Percentiles rank a stretch among this genome's conserved stretches.
These are phyloP conservation scores for Strix uralensis DNA, from an alignment of 2,113 vertebrate species.

Conservation along the genomic window DNA sequence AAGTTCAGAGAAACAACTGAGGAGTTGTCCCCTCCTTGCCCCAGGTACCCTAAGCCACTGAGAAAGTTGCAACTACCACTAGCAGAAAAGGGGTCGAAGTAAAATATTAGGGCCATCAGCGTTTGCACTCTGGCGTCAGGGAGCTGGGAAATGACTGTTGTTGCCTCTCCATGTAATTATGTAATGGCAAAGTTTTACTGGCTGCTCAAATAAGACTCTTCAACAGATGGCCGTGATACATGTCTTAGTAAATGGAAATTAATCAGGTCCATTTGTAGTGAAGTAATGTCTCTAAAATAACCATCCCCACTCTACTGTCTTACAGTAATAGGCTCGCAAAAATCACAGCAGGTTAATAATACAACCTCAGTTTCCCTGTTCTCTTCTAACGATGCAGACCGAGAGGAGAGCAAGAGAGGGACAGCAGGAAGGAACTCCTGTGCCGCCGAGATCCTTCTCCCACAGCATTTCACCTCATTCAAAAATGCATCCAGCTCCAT, in stretches of 20 bases:
- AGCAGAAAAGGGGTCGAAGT: background rate
- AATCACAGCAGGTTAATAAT: background rate
- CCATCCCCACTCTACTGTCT: background rate
- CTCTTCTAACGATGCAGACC: background rate
- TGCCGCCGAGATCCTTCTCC: rapidly evolving
- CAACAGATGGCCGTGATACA: constrained; percentile 43
- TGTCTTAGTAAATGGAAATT: constrained; percentile 46
- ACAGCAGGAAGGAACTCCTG: background rate
- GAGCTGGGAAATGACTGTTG: constrained; percentile 28
- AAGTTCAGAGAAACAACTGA: background rate
- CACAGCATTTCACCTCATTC: background rate
- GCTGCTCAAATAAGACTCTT: constrained; percentile 42
- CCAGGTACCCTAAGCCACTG: background rate
- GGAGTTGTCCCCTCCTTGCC: background rate
- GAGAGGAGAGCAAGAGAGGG: background rate
- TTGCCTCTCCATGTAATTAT: background rate
- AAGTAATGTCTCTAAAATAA: constrained; percentile 73
- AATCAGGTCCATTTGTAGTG: constrained; percentile 40
- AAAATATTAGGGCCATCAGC: background rate
- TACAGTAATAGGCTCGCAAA: background rate
- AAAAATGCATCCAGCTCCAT: background rate
- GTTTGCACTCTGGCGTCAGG: background rate
- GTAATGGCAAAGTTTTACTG: constrained; percentile 43
- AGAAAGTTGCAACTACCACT: background rate
- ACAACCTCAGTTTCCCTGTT: background rate